Evolutionary conservation across 2,797 vertebrate species (phyloP).

Genomic region (Lagorchestes hirsutus): DNA sequence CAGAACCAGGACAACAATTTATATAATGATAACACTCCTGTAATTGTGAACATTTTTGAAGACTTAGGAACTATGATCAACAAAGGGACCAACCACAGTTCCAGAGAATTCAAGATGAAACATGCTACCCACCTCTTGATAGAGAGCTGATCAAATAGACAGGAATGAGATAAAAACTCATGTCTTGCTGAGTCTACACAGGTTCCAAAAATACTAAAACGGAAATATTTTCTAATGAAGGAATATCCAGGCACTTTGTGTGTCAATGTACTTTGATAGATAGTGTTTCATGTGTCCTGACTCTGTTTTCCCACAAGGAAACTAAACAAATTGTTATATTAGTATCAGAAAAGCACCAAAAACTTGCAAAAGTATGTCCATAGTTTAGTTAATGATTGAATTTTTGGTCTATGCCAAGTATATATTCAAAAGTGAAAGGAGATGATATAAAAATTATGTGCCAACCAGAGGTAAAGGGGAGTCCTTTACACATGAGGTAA

Average conservation of each 20-base stretch:
- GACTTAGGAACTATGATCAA: not conserved
- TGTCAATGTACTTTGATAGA: not conserved
- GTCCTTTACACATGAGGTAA: constrained; percentile 47
- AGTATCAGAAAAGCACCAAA: not conserved
- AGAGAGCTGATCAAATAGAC: not conserved
- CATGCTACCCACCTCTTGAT: not conserved
- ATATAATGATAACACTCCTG: not conserved
- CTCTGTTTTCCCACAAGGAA: not conserved
- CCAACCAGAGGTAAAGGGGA: constrained; percentile 51
- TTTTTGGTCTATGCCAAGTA: not conserved
- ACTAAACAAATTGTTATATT: not conserved
- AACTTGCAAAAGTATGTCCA: not conserved
- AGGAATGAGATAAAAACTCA: not conserved
- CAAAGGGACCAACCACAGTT: not conserved
- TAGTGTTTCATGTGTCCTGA: not conserved
- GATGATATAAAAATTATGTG: constrained; percentile 50
- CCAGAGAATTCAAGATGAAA: not conserved
- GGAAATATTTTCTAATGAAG: not conserved
- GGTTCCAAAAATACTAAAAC: not conserved
- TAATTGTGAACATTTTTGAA: not conserved
- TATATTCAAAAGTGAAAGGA: not conserved
- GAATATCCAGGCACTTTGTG: not conserved
- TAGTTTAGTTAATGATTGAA: not conserved
- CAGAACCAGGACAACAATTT: not conserved
- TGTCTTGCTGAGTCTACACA: not conserved